Evolutionary conservation across 1,140 invertebrate species (phyloP), one percentile per base, ranked within the genome.

Genomic region (Frieseomelitta varia): DNA sequence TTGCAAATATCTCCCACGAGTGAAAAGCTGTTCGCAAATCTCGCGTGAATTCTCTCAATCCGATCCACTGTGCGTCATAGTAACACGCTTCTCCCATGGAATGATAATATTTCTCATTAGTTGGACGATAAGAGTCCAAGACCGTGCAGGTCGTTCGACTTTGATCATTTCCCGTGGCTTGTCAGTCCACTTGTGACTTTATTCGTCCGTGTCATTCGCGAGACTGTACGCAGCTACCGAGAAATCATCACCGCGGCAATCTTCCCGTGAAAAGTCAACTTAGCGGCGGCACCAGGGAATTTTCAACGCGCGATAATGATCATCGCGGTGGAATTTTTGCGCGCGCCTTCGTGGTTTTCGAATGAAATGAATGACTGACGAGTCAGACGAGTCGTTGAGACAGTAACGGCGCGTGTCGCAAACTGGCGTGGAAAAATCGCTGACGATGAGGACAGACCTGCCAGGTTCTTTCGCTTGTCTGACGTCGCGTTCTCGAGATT

Each of bases 181-280:
- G 21, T 6, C 17, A 19, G 10, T 73, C 34, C 39, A 21, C 39
- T 11, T 39, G 67, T n/a, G 63, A 67, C 58, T 78, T 67, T 67
- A 55, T 68, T 79, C 77, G 47, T 17, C 63, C 63, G 21, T 79
- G 77, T 79, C 51, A 65, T 79, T 79, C 55, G n/a, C 51, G 27
- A 68, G 77, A 79, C 68, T 68, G 51, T 58, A 39, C 21, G 30
- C 56, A 19, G 24, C 24, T 30, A 67, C 76, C 61, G 27, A 78
- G 77, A 68, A 76, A 68, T 79, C 63, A 19, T n/a, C 19, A 61
- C 51, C 30, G 12, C 24, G 34, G 63, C 8, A 55, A 55, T 55
- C 27, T 65, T 78, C 30, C 76, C 14, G 4, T 21, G 19, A 11
- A 30, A 63, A 72, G 11, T 27, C 21, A 30, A 19, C 19, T 8